Percentiles rank a stretch among this genome's conserved stretches.
Evolutionary conservation across 2,888 invertebrate species (phyloP).

Genomic region (Macrophya annulata): DNA sequence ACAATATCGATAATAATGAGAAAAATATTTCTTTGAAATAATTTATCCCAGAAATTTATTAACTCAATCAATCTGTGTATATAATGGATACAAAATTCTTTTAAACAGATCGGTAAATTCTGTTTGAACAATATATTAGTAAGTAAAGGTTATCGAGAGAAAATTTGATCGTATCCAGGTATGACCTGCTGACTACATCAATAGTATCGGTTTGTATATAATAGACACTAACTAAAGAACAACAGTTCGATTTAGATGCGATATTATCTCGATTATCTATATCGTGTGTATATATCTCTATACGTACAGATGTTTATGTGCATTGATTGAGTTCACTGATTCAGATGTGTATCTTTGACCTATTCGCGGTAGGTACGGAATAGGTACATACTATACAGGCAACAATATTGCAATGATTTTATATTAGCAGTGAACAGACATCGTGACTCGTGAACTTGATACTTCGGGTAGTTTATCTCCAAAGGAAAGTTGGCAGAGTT

Average conservation of each 20-base stretch:
- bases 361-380: neutral
- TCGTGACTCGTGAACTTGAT: conserved; percentile 51
- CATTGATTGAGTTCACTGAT: conserved; percentile 16
- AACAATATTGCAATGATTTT: conserved; percentile 7
- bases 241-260: neutral
- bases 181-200: conserved; percentile 23
- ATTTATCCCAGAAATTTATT: neutral
- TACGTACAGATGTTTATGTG: neutral
- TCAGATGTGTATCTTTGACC: conserved; percentile 5
- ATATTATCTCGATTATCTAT: neutral
- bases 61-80: neutral
- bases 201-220: conserved; percentile 2
- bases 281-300: neutral
- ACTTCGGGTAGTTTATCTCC: conserved; percentile 10
- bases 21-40: neutral
- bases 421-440: neutral
- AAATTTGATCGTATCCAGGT: conserved; percentile 40
- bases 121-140: neutral
- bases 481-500: conserved; percentile 47
- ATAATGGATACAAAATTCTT: neutral
- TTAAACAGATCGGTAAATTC: neutral
- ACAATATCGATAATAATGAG: neutral
- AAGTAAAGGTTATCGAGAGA: neutral
- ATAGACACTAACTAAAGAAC: neutral
- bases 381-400: neutral